Evolutionary conservation across 1,140 invertebrate species (phyloP), one percentile per base, ranked within the genome.

Genomic region (Maconellicoccus hirsutus): DNA sequence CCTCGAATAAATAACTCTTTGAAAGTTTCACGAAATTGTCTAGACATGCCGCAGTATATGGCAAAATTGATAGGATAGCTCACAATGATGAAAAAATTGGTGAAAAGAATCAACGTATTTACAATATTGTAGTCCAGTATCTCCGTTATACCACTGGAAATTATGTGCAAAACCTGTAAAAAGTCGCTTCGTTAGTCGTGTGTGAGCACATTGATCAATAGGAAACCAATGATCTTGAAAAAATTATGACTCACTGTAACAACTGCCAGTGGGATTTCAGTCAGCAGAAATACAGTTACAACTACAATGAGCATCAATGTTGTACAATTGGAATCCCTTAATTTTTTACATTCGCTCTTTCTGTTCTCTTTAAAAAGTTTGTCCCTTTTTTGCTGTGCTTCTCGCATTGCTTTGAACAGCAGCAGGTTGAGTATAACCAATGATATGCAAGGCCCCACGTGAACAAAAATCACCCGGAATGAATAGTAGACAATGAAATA

Each of bases 301-400:
- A 97, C 92, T 2, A 93, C 91, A n/a, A 96, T 95, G 1, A 97
- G 80, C 94, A 97, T 96, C 6, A 96, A 78, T 0, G 93, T 96
- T 1, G 93, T 96, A 77, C 92, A 95, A 77, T 96, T 96, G 4
- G 88, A 89, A 77, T 94, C 94, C 33, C 89, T 82, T 69, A 91
- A 80, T 76, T 88, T 90, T 78, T 87, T 89, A 79, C 87, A 92
- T 80, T 93, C 93, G 73, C 84, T 89, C 77, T 89, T 91, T 72
- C 89, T 84, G 78, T 91, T 93, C 77, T 93, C 91, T 71, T 90
- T 88, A 76, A 94, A 87, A 10, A 94, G 82, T 77, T 88, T 85
- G 76, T 90, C 86, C 19, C 92, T 80, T 73, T 92, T 86, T 52
- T 85, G 81, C 78, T 94, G 90, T 0, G 93, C 93, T 73, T 87